Percentiles rank a stretch among this genome's conserved stretches.
Conservation (phyloP, 2,113 vertebrate genomes). For the Hypanus sabinus region DNA sequence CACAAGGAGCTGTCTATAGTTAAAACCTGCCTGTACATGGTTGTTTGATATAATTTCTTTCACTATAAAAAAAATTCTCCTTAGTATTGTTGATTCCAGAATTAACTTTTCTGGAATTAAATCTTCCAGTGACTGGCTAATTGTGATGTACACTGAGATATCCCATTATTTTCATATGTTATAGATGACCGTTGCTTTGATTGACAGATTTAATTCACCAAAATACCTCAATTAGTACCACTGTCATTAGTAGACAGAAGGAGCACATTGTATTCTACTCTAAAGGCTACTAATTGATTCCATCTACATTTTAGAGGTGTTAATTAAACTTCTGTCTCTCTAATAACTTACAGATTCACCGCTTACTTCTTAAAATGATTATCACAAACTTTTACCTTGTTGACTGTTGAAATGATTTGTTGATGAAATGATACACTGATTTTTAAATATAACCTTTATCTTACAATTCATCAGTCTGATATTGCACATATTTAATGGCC, state of each 20-base stretch:
- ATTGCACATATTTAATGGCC: neutral
- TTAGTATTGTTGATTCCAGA: neutral
- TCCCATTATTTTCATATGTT: neutral
- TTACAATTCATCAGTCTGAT: neutral
- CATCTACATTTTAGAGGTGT: neutral
- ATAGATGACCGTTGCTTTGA: neutral
- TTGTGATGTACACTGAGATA: neutral
- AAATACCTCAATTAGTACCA: neutral
- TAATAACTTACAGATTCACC: neutral
- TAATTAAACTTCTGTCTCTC: neutral
- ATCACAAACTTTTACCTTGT: neutral
- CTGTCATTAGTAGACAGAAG: neutral
- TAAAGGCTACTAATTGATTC: neutral
- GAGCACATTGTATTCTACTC: neutral
- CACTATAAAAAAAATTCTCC: neutral
- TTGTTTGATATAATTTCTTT: conserved; percentile 3
- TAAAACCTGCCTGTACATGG: neutral
- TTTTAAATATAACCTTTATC: neutral
- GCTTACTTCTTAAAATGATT: neutral
- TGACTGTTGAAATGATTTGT: neutral
- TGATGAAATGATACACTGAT: neutral
- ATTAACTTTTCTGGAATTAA: neutral
- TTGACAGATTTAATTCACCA: neutral
- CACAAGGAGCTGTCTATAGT: neutral
- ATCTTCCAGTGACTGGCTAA: neutral